Base-by-base conservation (phyloP, 2,113 vertebrate species). In the Tonatia bakeri region DNA sequence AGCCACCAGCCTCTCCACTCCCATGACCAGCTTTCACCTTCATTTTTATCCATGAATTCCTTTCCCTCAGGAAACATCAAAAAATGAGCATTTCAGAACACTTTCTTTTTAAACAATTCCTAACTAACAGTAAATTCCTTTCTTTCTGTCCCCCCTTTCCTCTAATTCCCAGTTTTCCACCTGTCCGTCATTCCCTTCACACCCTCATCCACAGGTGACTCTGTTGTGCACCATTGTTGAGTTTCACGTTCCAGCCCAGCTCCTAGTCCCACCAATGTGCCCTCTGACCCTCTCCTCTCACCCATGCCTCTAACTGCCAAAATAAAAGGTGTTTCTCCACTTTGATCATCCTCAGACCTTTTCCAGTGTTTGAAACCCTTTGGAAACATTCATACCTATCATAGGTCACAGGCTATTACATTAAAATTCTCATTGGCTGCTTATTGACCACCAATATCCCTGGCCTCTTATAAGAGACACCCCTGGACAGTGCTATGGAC, bases 61-160 rank as follows among this genome's bases (percentile, higher is more conserved):
- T 91, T 82, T 82, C 54, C 47, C 40, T 79, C 61, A 67, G 50
- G 85, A 95, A 89, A 83, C 70, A 52, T 36, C 7, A 24, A 52
- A 88, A 88, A 95, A 72, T 28, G 38, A 45, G 38, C n/a, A 70
- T 91, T 94, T n/a, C n/a, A 22, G 76, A 56, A 54, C 64, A 36
- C 9, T 73, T 40, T 33, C 10, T 47, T 86, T 24, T 38, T 8
- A 16, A 7, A 20, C n/a, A 87, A 67, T 45, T 83, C 31, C 84
- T 61, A 13, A 38, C 31, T 54, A 26, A 31, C 1, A 38, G 13
- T 43, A 40, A 45, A 38, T 69, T 52, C 2, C 15, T 82, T 33
- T 88, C 40, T 33, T 76, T 14, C 79, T 79, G 7, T 3, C 4
- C 36, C 15, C 1, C 2, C 1, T 43, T 88, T n/a, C 52, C 24